Conservation (phyloP, 2,888 invertebrate species). For the Teleiodes luculella region DNA sequence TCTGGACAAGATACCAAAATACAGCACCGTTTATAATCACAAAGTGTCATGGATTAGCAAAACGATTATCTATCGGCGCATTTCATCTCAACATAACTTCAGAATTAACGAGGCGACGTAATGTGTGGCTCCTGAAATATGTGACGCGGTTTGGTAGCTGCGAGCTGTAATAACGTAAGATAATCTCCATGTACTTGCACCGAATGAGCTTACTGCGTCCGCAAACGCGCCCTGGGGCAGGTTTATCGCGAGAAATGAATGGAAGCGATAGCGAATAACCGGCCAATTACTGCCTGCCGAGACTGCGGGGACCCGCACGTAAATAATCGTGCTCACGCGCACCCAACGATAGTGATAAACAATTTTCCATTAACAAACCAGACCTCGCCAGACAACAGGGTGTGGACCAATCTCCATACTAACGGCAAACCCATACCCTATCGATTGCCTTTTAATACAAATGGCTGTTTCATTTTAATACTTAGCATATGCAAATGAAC, state of each 20-base stretch:
- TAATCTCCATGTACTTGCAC: conserved; percentile 47
- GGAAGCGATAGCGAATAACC: conserved; percentile 69
- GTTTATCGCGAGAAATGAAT: conserved; percentile 71
- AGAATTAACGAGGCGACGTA: conserved; percentile 9
- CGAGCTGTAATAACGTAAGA: conserved; percentile 32
- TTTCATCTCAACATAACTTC: conserved; percentile 12
- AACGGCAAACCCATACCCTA: conserved; percentile 48
- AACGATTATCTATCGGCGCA: neutral
- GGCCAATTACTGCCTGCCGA: conserved; percentile 65
- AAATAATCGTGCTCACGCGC: conserved; percentile 71
- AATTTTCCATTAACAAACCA: conserved; percentile 63
- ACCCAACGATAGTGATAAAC: conserved; percentile 63
- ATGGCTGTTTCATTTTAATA: conserved; percentile 63
- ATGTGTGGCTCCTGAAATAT: conserved; percentile 17
- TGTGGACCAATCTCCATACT: conserved; percentile 55
- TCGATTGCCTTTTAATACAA: conserved; percentile 56
- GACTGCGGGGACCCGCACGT: conserved; percentile 59
- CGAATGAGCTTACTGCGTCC: conserved; percentile 42
- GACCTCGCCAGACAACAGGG: conserved; percentile 28
- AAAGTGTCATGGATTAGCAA: neutral
- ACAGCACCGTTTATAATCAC: neutral
- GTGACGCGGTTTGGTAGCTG: conserved; percentile 21
- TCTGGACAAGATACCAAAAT: no score
- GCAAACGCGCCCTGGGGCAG: conserved; percentile 46
- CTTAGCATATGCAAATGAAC: conserved; percentile 63